phyloP scores from a whole-genome alignment of 2,113 vertebrate genomes.

The Thalassarche chlororhynchos region DNA sequence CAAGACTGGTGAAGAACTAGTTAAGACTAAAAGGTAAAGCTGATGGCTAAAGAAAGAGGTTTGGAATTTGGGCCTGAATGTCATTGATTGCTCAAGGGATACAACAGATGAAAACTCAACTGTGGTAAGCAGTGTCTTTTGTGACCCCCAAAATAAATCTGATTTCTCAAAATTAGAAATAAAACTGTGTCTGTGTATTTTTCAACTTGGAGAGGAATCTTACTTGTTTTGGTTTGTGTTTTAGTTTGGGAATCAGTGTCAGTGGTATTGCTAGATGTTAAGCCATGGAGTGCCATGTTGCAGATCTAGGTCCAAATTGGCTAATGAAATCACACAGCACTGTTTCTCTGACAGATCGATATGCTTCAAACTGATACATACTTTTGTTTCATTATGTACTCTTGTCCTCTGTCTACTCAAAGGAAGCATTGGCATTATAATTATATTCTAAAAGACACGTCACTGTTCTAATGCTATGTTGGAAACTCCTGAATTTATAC shows the following conservation, averaged over 20 bases:
- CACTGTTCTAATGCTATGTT: not conserved
- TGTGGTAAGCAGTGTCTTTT: not conserved
- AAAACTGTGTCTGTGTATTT: not conserved
- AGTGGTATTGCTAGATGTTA: not conserved
- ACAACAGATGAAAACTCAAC: not conserved
- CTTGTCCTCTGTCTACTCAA: not conserved
- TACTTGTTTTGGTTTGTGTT: not conserved
- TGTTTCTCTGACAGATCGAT: not conserved
- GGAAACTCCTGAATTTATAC: not conserved
- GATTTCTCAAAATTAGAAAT: not conserved
- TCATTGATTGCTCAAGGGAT: not conserved
- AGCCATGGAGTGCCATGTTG: not conserved
- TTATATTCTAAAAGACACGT: not conserved
- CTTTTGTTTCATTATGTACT: not conserved
- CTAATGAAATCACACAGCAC: not conserved
- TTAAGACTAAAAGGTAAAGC: not conserved
- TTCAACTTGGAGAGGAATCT: not conserved
- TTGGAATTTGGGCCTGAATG: not conserved
- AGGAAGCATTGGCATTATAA: not conserved
- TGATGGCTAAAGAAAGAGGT: not conserved
- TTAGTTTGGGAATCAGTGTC: not conserved
- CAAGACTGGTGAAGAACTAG: not conserved
- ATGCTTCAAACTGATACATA: not conserved
- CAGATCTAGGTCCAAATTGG: not conserved
- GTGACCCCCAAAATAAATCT: not conserved